phyloP scores from a whole-genome alignment of 2,113 vertebrate genomes.

The Uria aalge region DNA sequence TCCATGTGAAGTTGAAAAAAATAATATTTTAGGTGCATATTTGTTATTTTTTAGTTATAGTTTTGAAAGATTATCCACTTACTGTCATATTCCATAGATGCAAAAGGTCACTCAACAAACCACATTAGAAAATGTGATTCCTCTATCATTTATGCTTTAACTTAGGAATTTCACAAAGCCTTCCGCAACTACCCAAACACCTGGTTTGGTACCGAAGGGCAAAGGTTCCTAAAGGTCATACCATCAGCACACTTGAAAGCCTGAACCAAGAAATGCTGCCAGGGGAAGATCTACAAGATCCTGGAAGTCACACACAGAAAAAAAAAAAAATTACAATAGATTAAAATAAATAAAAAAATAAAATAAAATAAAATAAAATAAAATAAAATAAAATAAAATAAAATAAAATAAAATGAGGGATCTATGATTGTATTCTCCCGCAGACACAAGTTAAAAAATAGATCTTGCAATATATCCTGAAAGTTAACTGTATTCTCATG shows the following conservation, averaged over 20 bases:
- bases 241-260: background rate
- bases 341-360: background rate
- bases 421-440: background rate
- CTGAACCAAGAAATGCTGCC: background rate
- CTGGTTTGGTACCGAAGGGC: background rate
- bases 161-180: background rate
- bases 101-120: background rate
- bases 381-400: background rate
- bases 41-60: background rate
- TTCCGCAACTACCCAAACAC: background rate
- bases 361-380: background rate
- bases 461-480: background rate
- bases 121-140: background rate
- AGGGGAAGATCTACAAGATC: background rate
- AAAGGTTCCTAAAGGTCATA: background rate
- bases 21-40: background rate
- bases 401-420: background rate
- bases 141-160: background rate
- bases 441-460: background rate
- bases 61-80: background rate
- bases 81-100: background rate
- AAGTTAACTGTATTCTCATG: background rate
- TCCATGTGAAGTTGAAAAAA: background rate
- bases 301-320: background rate
- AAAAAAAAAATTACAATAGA: background rate